Base-by-base conservation (phyloP, 2,113 vertebrate species). In the Daubentonia madagascariensis region DNA sequence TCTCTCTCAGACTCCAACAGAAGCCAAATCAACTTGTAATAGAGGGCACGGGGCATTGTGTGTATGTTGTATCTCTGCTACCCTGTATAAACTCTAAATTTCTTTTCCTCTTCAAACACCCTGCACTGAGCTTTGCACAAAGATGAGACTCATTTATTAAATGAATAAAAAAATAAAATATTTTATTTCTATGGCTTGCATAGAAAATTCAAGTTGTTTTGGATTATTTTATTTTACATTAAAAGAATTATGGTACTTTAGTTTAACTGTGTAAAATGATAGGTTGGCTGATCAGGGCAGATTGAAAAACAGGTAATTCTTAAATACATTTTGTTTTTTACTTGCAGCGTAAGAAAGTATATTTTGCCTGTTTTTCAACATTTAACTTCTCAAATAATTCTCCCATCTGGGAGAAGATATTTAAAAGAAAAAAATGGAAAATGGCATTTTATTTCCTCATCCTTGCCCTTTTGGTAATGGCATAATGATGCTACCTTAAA, bases 311-410 rank as follows among this genome's bases (percentile, higher is more conserved):
- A 78, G 35, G 32, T 40, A 35, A 78, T 72, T 52, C 63, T 65
- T 72, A 94, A 90, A 43, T 61, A 70, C 28, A 48, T 5, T 85
- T 90, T 72, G 13, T 32, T 73, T 94, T 90, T 72, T 35, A 70
- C 5, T 73, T 81, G 73, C 54, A 37, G 67, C 28, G 59, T 32
- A 61, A 90, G 50, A 57, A 81, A 80, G 80, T 65, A 30, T n/a
- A 63, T 37, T 75, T 67, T 81, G 25, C 75, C 28, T 83, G 2
- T 88, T 91, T 78, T 80, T 89, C 80, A 76, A 54, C 14, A n/a
- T 80, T 72, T 76, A 23, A 72, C 10, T 78, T 28, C 48, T 87
- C 35, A 89, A 72, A 20, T 94, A 94, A 75, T 96, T 91, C 35
- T 50, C 73, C 73, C n/a, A 96, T 2, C 68, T 92, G n/a, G 43